Percentiles rank a stretch among this genome's conserved stretches.
Evolutionary conservation across 2,113 vertebrate genomes (phyloP).

Genomic region (Limanda limanda): DNA sequence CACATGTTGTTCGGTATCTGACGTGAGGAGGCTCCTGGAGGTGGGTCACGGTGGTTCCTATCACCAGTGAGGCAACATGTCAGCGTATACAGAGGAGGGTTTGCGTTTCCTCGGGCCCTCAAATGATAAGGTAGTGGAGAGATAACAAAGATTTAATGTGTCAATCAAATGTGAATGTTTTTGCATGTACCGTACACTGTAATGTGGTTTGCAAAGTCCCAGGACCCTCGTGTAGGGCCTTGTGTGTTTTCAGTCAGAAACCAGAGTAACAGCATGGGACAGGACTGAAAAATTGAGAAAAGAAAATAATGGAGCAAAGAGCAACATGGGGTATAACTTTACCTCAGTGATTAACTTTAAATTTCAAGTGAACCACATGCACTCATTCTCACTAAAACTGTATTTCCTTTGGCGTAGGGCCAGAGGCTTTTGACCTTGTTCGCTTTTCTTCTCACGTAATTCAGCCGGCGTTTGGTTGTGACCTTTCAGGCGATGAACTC

Average conservation of each 20-base stretch:
- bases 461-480: constrained; percentile 27
- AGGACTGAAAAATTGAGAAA: constrained; percentile 23
- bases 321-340: constrained; percentile 23
- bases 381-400: constrained; percentile 18
- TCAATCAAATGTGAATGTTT: constrained; percentile 25
- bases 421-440: constrained; percentile 5
- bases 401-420: constrained; percentile 61
- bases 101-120: constrained; percentile 15
- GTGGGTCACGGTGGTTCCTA: constrained; percentile 5
- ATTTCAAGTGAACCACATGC: constrained; percentile 40
- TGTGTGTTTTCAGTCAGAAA: constrained; percentile 45
- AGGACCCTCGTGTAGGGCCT: constrained; percentile 12
- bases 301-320: constrained; percentile 7
- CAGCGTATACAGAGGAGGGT: neutral
- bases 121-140: constrained; percentile 6
- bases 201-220: neutral
- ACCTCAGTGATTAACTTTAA: constrained; percentile 40
- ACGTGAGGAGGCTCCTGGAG: constrained; percentile 19
- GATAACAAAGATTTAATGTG: constrained; percentile 26
- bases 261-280: constrained; percentile 21
- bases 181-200: neutral
- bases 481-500: constrained; percentile 57
- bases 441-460: constrained; percentile 8
- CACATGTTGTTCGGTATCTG: constrained; percentile 44
- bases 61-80: constrained; percentile 21